Conservation (phyloP, 2,113 vertebrate species). For the Cranoglanis bouderius region DNA sequence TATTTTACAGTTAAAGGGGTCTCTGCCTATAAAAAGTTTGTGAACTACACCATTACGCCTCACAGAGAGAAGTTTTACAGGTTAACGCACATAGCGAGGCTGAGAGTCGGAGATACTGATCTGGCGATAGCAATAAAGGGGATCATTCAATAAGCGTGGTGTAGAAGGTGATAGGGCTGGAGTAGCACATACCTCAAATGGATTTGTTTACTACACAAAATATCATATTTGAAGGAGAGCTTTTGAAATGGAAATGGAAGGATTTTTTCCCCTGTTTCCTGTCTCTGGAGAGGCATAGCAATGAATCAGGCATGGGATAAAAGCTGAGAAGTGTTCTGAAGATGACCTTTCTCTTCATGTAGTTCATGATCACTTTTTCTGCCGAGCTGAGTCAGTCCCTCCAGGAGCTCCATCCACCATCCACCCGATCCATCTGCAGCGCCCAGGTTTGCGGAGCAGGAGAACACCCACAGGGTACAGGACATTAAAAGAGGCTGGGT, state of each 20-base stretch:
- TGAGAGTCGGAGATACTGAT: slow-evolving; percentile 18
- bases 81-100: not conserved
- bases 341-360: not conserved
- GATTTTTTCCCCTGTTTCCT: not conserved
- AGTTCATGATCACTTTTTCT: not conserved
- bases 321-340: not conserved
- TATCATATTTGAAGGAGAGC: not conserved
- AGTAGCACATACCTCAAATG: not conserved
- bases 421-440: not conserved
- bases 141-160: not conserved
- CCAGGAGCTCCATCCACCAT: not conserved
- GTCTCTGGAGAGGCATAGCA: not conserved
- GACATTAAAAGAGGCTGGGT: slow-evolving; percentile 8
- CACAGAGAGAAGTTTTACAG: slow-evolving; percentile 13
- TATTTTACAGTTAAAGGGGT: not conserved
- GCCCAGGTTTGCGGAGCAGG: not conserved
- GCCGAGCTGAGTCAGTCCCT: slow-evolving; percentile 28
- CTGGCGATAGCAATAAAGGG: not conserved
- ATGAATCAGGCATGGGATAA: not conserved
- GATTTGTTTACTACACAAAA: slow-evolving; percentile 17
- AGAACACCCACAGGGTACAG: not conserved
- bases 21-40: not conserved
- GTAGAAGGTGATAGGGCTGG: slow-evolving; percentile 9
- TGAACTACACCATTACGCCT: slow-evolving; percentile 20
- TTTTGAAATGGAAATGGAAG: slow-evolving; percentile 19